These are phyloP conservation scores for Myotis findleyi DNA, from an alignment of 2,797 vertebrate species.

Conservation along the genomic window DNA sequence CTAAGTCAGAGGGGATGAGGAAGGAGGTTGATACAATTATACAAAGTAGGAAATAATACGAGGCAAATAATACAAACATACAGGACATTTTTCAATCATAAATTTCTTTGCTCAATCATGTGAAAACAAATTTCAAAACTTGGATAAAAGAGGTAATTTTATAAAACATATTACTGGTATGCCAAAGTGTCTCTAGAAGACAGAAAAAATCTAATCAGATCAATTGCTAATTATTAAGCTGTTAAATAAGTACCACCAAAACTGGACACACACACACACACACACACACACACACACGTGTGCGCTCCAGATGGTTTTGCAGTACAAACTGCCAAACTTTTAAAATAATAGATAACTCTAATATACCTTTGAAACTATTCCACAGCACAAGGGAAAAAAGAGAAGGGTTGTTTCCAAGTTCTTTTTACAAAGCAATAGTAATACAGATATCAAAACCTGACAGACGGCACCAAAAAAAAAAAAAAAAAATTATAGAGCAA, in stretches of 20 bases:
- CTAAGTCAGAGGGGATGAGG: not conserved
- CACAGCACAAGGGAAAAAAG: not conserved
- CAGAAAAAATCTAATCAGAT: not conserved
- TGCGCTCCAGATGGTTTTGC: not conserved
- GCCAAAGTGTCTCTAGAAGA: not conserved
- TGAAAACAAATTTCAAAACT: slow-evolving; percentile 51
- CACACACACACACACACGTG: not conserved
- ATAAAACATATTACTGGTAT: not conserved
- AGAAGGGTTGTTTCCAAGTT: not conserved
- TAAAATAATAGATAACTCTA: slow-evolving; percentile 28
- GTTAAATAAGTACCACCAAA: not conserved
- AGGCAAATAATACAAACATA: not conserved
- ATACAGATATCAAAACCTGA: not conserved
- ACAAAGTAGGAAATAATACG: not conserved
- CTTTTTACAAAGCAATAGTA: slow-evolving; percentile 1
- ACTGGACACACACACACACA: not conserved
- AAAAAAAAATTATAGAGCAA: slow-evolving; percentile 41
- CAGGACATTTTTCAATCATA: not conserved
- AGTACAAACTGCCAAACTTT: not conserved
- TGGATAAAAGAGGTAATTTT: slow-evolving; percentile 31
- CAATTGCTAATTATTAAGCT: not conserved
- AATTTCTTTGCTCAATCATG: not conserved
- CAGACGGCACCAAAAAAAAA: not conserved
- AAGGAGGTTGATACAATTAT: not conserved
- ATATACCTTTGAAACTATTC: slow-evolving; percentile 31